A percentile compares a stretch with the other conserved stretches of the same genome.
Conservation (phyloP, 2,888 invertebrate genomes). For the Stenodera caucasica region DNA sequence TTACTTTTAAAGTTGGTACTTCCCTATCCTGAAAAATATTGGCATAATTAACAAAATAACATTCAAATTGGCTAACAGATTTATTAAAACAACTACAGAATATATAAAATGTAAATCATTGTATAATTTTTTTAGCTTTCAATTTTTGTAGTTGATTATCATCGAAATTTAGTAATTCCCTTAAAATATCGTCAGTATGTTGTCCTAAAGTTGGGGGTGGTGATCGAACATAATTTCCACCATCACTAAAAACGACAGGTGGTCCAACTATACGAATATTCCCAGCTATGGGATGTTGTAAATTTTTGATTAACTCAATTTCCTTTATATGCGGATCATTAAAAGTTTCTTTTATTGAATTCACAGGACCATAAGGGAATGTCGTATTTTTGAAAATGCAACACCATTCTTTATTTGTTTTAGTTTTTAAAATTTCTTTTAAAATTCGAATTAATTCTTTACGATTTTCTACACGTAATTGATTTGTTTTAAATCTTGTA, state of each 20-base stretch:
- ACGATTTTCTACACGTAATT: conserved; percentile 75
- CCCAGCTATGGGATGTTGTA: conserved; percentile 72
- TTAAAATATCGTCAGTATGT: conserved; percentile 79
- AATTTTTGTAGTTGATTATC: conserved; percentile 62
- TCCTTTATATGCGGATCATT: conserved; percentile 81
- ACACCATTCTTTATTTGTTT: conserved; percentile 77
- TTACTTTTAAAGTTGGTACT: conserved; percentile 64
- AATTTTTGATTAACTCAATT: conserved; percentile 70
- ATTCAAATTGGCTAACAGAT: no score
- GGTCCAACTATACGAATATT: conserved; percentile 80
- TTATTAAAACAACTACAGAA: no score
- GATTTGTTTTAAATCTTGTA: conserved; percentile 71
- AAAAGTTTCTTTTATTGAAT: conserved; percentile 83
- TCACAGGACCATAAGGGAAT: conserved; percentile 90
- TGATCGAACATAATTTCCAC: conserved; percentile 68
- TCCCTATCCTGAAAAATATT: conserved; percentile 51
- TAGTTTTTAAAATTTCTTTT: conserved; percentile 60
- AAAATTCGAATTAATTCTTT: conserved; percentile 67
- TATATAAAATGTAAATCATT: no score
- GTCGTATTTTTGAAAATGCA: conserved; percentile 69
- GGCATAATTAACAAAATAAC: conserved; percentile 6
- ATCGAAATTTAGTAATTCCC: conserved; percentile 66
- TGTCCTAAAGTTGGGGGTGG: conserved; percentile 87
- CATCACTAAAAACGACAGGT: conserved; percentile 78
- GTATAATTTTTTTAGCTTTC: conserved; percentile 55